Base-by-base conservation (phyloP, 1,140 invertebrate genomes). In the Streblospio benedicti region DNA sequence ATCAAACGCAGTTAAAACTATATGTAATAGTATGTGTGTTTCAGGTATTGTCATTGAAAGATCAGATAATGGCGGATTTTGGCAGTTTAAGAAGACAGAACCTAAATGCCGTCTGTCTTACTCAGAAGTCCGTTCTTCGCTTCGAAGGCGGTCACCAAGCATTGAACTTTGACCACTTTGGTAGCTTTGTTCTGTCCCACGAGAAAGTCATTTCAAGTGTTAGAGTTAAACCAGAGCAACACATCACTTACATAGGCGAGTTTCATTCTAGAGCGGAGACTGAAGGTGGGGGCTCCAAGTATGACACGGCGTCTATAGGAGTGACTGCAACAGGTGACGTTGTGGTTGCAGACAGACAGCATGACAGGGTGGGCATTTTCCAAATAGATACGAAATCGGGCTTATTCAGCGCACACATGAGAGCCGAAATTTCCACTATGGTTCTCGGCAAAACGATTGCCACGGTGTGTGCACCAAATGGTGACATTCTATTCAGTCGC, bases 51-150 rank as follows among this genome's bases (percentile, higher is more conserved):
- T 25, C 18, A 31, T 31, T 52, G 9, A 25, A 52, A n/a, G 23
- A 25, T 20, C 50, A 52, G 16, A 14, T 52, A 31, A 20, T 31
- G 1, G n/a, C 18, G 28, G 50, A 52, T 25, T 20, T 52, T 31
- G 20, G 33, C 18, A 31, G 14, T 1, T 31, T 52, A 31, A 5
- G 30, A n/a, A 5, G 25, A 20, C 33, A 56, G 53, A 56, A 56
- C 53, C 20, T 56, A 16, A 56, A 56, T 23, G 53, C 31, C 12
- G 16, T 56, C 23, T 38, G 53, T n/a, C 38, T 38, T n/a, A 56
- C 33, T 4, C 53, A 38, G 38, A 33, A 30, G 12, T 38, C 33
- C 20, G 16, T 38, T 20, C 12, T 56, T 14, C 18, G 23, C 9
- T 41, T 56, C 5, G 38, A 38, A 16, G 23, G 20, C 4, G 53